Base-by-base conservation (phyloP, 1,140 invertebrate species). In the Choristoneura fumiferana region DNA sequence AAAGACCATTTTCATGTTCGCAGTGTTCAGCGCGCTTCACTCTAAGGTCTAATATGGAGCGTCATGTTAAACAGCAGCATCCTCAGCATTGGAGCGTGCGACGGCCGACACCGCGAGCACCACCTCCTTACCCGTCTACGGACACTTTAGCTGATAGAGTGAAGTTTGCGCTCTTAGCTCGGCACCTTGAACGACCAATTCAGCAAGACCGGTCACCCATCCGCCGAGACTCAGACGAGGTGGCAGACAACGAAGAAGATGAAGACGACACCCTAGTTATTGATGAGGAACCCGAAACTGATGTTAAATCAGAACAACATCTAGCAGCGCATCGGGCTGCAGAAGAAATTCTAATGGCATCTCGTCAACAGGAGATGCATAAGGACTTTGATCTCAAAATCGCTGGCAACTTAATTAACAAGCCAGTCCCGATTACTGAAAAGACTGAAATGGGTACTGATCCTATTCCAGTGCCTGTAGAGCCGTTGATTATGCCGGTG, bases 51-150 rank as follows among this genome's bases (percentile, higher is more conserved):
- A 98, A 98, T 73, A 98, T 98, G 96, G 96, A 98, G 81, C 89
- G 96, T 0, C 97, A 98, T 62, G 95, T 98, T 0, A 98, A 98
- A 77, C 96, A 97, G 69, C 96, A 98, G 70, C 97, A 98, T 90
- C 96, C 96, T 0, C 94, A 96, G 53, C 93, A 92, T 65, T 97
- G 96, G 95, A 95, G 93, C 45, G 94, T 95, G 57, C 88, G 95
- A 40, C 94, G 95, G 62, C 89, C 93, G 60, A 84, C 78, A 38
- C 76, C 81, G 1, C 73, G 85, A 63, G 82, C 91, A 63, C 80
- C 90, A 1, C 84, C 85, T 2, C 81, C 84, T 0, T 87, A 87
- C 35, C 77, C 85, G 2, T 69, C 70, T 5, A 34, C 76, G 36
- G 89, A 90, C 0, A 87, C 89, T 13, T 91, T 95, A 17, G 92